These are phyloP conservation scores for Lymantria dispar DNA, from an alignment of 2,888 invertebrate species.

Conservation along the genomic window DNA sequence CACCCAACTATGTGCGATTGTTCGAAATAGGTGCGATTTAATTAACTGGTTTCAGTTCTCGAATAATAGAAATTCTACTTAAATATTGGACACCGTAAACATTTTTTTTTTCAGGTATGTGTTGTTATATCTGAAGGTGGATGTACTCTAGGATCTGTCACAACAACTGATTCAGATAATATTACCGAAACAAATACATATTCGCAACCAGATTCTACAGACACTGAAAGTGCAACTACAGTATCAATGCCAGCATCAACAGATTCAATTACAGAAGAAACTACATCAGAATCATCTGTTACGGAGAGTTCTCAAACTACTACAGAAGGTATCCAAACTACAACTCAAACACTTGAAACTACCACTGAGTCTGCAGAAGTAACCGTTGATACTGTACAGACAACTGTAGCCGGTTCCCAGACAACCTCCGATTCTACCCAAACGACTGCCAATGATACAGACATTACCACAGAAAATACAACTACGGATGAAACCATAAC, in stretches of 20 bases:
- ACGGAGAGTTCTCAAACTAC: too few relatives aligned
- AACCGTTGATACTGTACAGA: not conserved
- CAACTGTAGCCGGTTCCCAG: not conserved
- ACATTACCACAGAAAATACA: not conserved
- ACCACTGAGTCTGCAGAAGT: not conserved
- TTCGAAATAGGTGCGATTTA: too few relatives aligned
- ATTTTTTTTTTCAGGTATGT: slow-evolving; percentile 9
- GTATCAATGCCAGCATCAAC: not conserved
- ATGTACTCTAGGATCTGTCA: slow-evolving; percentile 13
- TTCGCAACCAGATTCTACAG: not conserved
- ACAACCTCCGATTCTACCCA: not conserved
- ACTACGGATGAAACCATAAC: slow-evolving; percentile 4
- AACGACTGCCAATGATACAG: not conserved
- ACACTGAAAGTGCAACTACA: not conserved
- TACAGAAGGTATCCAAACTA: not conserved
- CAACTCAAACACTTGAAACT: not conserved
- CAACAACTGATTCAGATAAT: not conserved
- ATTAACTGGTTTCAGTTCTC: too few relatives aligned
- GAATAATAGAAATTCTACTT: too few relatives aligned
- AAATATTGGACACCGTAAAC: too few relatives aligned
- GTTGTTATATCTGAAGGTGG: slow-evolving; percentile 21
- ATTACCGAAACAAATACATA: not conserved
- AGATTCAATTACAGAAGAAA: not conserved
- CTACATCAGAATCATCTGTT: too few relatives aligned
- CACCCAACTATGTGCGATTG: too few relatives aligned